Base-by-base conservation (phyloP, 2,888 invertebrate species). In the Ophion slaviceki region DNA sequence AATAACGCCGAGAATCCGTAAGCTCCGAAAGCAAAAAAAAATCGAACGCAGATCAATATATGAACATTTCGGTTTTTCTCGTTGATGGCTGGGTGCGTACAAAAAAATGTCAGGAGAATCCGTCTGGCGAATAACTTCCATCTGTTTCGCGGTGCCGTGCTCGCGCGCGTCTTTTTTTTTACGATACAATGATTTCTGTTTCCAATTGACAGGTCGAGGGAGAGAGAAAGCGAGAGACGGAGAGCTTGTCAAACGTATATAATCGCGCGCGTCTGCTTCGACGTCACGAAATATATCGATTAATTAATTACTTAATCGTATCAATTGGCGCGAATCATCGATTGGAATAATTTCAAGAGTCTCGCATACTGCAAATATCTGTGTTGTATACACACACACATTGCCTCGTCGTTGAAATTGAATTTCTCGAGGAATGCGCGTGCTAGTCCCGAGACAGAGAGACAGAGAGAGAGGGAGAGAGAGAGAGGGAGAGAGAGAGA, bases 291-390 rank as follows among this genome's bases (percentile, higher is more conserved):
- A 64, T 78, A 67, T 53, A 53, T 82, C 82, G 72, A 82, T 79
- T 62, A 75, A 78, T 83, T 74, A 62, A 74, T 68, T 64, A 83
- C 53, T 68, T 70, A 45, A 71, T 71, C 45, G 66, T 72, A 67
- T 61, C 47, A 78, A 77, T 76, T 71, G 76, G 72, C 47, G 47
- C 47, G 67, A 72, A 84, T 80, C 74, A 80, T 68, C 61, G 61
- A 61, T 80, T 45, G 40, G 40, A 74, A 45, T 77, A 80, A 71
- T 67, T 62, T 71, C 62, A 17, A 66, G 32, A 57, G 32, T 66
- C 17, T 66, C 28, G 32, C 14, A 10, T 32, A 20, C 32, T 14
- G 62, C 14, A 5, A 62, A 62, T 62, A 45, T 17, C 24, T 40
- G 36, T 40, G 36, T 2, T 8, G 32, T 28, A 62, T 47, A n/a